A percentile compares a stretch with the other conserved stretches of the same genome.
These are phyloP conservation scores for Chrysochloris asiatica DNA, from an alignment of 2,113 vertebrate species.

Conservation along the genomic window DNA sequence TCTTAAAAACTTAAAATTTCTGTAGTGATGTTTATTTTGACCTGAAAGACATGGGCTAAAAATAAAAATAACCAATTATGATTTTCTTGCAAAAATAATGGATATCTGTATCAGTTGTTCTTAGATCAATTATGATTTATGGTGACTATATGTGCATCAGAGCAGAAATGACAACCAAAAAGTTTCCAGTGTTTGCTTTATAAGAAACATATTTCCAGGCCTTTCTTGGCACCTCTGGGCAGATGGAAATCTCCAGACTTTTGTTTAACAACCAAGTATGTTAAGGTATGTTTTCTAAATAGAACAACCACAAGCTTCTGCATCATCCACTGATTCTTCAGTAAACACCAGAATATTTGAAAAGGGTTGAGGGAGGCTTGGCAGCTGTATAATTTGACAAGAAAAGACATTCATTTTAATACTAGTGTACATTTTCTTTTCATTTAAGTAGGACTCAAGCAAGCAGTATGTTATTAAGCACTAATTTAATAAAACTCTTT, in stretches of 20 bases:
- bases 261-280: background rate
- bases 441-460: background rate
- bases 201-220: background rate
- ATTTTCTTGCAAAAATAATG: no score
- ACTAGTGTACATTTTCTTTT: background rate
- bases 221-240: no score
- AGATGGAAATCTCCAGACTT: background rate
- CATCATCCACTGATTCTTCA: background rate
- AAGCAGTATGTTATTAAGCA: background rate
- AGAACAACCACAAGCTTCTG: background rate
- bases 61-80: no score
- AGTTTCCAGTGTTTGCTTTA: background rate
- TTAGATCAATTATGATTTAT: background rate
- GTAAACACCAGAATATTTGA: background rate
- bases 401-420: background rate
- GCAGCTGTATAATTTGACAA: background rate
- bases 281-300: background rate
- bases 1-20: no score
- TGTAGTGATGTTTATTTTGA: no score
- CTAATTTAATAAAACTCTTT: background rate
- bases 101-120: no score
- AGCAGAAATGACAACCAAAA: background rate
- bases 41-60: no score
- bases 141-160: background rate
- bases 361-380: background rate